Evolutionary conservation across 2,797 vertebrate species (phyloP).

Genomic region (Peromyscus melanophrys): DNA sequence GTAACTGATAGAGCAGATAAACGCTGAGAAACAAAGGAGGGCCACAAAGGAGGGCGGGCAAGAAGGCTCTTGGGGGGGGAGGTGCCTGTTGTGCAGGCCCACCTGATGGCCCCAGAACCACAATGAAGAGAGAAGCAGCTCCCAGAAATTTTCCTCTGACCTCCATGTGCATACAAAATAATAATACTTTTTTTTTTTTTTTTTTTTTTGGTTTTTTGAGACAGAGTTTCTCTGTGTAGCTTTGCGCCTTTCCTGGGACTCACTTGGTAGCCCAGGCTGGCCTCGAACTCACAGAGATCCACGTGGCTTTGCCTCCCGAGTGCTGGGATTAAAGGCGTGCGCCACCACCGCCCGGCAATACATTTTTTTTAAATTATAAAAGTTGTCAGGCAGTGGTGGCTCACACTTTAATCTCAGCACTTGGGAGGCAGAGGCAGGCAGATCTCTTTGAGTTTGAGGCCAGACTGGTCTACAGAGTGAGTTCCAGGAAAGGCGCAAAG

Average conservation of each 20-base stretch:
- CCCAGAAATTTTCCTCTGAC: background rate
- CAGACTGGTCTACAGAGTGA: background rate
- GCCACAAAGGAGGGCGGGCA: background rate
- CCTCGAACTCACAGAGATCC: too few species aligned
- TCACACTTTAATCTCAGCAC: background rate
- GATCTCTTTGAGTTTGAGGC: background rate
- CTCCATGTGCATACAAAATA: background rate
- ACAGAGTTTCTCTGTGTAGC: too few species aligned
- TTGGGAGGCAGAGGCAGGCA: background rate
- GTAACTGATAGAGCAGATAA: background rate
- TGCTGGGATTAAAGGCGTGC: too few species aligned
- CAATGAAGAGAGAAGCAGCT: background rate
- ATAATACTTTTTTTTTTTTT: background rate
- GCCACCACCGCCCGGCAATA: too few species aligned
- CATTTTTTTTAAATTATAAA: background rate
- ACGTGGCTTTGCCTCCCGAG: too few species aligned
- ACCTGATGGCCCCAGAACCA: background rate
- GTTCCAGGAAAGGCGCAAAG: too few species aligned
- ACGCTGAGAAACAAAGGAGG: background rate
- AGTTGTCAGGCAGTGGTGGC: background rate
- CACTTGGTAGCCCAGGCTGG: too few species aligned
- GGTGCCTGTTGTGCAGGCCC: background rate
- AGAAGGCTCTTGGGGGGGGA: background rate
- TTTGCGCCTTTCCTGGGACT: too few species aligned
- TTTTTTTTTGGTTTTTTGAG: too few species aligned